Evolutionary conservation across 2,797 vertebrate genomes (phyloP).

Genomic region (Gobionotothen gibberifrons): DNA sequence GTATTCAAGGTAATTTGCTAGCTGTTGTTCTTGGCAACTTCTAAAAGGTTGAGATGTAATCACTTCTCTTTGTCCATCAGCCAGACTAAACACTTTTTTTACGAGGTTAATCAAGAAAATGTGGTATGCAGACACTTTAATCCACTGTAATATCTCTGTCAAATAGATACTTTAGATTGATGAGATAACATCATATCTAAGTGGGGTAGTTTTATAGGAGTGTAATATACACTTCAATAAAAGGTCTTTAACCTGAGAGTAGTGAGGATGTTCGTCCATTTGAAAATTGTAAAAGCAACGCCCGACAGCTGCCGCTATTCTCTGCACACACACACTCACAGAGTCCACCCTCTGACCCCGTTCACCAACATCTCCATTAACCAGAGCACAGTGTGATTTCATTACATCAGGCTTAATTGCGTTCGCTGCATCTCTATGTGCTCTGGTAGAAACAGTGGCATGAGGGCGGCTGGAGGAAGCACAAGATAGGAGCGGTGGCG

Average conservation of each 20-base stretch:
- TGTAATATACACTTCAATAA: conserved; percentile 14
- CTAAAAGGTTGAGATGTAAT: conserved; percentile 40
- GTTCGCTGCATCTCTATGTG: conserved; percentile 66
- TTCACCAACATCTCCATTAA: conserved; percentile 77
- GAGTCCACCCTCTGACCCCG: conserved; percentile 61
- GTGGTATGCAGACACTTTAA: conserved; percentile 20
- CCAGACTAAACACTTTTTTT: conserved; percentile 68
- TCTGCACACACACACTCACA: conserved; percentile 11
- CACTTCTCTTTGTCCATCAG: conserved; percentile 37
- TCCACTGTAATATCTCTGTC: conserved; percentile 33
- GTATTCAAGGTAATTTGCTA: conserved; percentile 34
- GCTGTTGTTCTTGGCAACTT: conserved; percentile 38
- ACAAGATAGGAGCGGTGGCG: conserved; percentile 43
- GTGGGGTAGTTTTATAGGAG: conserved; percentile 34
- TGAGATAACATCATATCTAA: conserved; percentile 37
- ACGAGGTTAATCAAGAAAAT: conserved; percentile 56
- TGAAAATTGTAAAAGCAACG: conserved; percentile 26
- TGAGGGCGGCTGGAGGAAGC: conserved; percentile 52
- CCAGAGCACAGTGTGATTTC: conserved; percentile 79
- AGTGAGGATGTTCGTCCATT: conserved; percentile 43
- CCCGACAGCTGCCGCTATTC: conserved; percentile 53
- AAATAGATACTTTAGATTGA: conserved; percentile 58
- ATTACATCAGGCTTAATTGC: conserved; percentile 79
- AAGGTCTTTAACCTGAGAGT: conserved; percentile 22
- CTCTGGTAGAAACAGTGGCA: conserved; percentile 65